phyloP scores from a whole-genome alignment of 2,797 vertebrate genomes.

The Phaenicophaeus curvirostris region DNA sequence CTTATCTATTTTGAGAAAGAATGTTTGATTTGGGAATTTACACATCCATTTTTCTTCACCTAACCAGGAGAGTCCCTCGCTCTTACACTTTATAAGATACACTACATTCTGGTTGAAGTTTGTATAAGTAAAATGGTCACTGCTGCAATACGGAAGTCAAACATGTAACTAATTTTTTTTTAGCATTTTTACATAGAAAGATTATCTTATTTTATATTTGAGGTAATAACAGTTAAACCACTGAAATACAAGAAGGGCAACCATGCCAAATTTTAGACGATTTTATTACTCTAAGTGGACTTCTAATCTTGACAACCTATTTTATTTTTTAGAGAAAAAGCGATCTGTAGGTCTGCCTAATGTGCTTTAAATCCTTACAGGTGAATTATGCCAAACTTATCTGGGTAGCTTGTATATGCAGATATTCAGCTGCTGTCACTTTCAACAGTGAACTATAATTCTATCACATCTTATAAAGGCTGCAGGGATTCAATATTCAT shows the following conservation, averaged over 20 bases:
- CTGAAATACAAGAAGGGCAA: not conserved
- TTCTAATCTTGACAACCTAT: not conserved
- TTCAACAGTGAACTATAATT: not conserved
- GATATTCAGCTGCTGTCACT: not conserved
- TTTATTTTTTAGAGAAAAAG: too few relatives aligned
- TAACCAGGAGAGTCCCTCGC: not conserved
- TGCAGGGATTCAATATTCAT: not conserved
- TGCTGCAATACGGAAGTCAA: not conserved
- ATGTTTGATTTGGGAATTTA: not conserved
- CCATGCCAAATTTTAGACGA: not conserved
- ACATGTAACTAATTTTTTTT: not conserved
- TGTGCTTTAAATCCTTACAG: not conserved
- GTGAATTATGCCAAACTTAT: not conserved
- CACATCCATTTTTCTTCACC: not conserved
- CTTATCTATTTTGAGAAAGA: not conserved
- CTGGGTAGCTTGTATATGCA: not conserved
- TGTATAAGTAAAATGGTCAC: not conserved
- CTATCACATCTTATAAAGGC: not conserved
- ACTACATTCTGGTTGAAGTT: not conserved
- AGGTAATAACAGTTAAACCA: not conserved
- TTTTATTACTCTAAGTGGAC: not conserved
- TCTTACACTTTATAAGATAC: not conserved
- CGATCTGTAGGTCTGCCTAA: not conserved
- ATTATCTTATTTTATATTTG: not conserved
- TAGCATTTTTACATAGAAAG: not conserved